Evolutionary conservation across 2,113 vertebrate species (phyloP).

Genomic region (Podilymbus podiceps): DNA sequence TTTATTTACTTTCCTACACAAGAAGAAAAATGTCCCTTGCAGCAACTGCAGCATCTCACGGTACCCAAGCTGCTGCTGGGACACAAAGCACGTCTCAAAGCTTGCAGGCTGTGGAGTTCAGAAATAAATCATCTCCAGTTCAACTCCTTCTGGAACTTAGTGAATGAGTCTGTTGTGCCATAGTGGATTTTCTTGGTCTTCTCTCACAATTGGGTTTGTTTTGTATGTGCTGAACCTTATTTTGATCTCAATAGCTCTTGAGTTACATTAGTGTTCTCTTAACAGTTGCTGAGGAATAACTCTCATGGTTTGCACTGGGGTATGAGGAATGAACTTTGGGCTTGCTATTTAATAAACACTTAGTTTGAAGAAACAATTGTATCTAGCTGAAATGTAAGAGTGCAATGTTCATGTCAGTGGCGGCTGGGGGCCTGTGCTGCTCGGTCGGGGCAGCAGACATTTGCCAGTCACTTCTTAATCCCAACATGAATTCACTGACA

Average conservation of each 20-base stretch:
- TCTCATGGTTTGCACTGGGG: background rate
- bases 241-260: background rate
- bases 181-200: background rate
- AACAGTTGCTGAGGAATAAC: background rate
- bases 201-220: background rate
- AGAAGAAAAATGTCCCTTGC: background rate
- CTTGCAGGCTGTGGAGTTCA: fast-evolving
- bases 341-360: background rate
- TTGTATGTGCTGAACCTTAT: background rate
- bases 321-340: background rate
- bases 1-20: background rate
- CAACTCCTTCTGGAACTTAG: background rate
- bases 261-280: fast-evolving
- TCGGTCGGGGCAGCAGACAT: background rate
- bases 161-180: background rate
- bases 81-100: background rate
- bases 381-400: background rate
- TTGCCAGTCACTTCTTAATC: background rate
- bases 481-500: background rate
- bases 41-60: background rate
- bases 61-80: background rate
- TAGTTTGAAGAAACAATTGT: background rate
- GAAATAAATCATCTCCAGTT: background rate
- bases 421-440: background rate
- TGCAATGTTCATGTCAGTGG: fast-evolving